Percentiles rank a stretch among this genome's conserved stretches.
These are phyloP conservation scores for Saxicola maurus DNA, from an alignment of 2,797 vertebrate genomes.

Conservation along the genomic window DNA sequence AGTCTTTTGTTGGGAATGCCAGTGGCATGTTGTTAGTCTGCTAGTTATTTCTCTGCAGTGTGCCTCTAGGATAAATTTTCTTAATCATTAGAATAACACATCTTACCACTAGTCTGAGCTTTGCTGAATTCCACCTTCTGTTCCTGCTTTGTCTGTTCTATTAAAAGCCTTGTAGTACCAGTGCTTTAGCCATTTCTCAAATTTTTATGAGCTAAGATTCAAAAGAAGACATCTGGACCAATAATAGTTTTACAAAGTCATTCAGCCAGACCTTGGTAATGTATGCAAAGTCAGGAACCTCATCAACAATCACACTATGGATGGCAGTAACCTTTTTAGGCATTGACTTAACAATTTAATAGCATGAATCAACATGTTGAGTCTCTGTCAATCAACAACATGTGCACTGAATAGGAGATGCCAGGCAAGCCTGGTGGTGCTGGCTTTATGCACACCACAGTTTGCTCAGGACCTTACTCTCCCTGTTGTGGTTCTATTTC, in stretches of 20 bases:
- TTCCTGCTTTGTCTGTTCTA: background rate
- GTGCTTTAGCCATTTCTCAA: conserved; percentile 2
- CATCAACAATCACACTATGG: conserved; percentile 50
- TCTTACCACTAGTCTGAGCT: background rate
- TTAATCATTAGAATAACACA: background rate
- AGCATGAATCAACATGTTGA: conserved; percentile 49
- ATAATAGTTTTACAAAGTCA: conserved; percentile 29
- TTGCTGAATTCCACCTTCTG: background rate
- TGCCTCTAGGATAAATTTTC: background rate
- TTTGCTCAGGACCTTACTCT: background rate
- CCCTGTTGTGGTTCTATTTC: background rate
- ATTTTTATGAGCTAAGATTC: background rate
- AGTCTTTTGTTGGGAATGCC: background rate
- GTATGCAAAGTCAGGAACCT: conserved; percentile 66
- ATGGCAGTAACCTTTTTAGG: conserved; percentile 49
- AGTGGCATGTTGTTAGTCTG: background rate
- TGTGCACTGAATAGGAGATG: conserved; percentile 48
- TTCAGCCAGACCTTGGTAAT: conserved; percentile 29
- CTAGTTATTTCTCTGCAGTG: background rate
- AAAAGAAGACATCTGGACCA: conserved; percentile 34
- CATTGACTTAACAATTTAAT: conserved; percentile 57
- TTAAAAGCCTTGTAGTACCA: background rate
- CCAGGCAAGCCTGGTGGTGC: background rate
- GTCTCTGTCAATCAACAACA: conserved; percentile 44
- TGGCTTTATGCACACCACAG: background rate